Evolutionary conservation across 2,797 vertebrate genomes (phyloP), one percentile per base, ranked within the genome.

Genomic region (Siniperca scherzeri): DNA sequence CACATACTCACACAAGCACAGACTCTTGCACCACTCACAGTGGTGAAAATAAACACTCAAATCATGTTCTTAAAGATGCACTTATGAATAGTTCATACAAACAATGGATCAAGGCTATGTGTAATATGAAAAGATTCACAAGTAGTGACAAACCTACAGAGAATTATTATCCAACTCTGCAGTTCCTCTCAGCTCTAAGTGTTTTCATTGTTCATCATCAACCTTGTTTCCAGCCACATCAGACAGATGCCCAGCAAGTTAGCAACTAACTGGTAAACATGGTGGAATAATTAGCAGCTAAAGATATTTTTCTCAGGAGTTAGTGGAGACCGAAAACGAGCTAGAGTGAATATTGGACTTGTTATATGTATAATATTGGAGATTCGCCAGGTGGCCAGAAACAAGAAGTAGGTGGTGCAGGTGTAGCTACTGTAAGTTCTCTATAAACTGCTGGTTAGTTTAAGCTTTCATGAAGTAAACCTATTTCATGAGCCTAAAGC

Each of bases 1-100:
- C 78, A 61, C 69, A 75, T 62, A 83, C 76, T 44, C 38, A 46
- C 64, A 68, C 55, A 59, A 4, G 46, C 48, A 70, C n/a, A 44
- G 76, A 72, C n/a, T 69, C 62, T 27, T 25, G 19, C 61, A 55
- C 33, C 70, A 68, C 76, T 42, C 4, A 21, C 13, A 57, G 13
- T 5, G 12, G 40, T 53, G 56, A 19, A 8, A 33, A 22, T 42
- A 65, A 44, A 52, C 12, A 46, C 17, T 70, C 30, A 25, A 67
- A 69, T 36, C 30, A 7, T 65, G 27, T 38, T 64, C 38, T 64
- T 36, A 72, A 75, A 82, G 33, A 44, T 53, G 25, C 42, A 42
- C 21, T 59, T 33, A 27, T 53, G 40, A 40, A 79, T 69, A 68
- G 61, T 55, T 48, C 3, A 57, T 36, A 17, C 8, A 62, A 65